Evolutionary conservation across 1,140 invertebrate species (phyloP), one percentile per base, ranked within the genome.

Genomic region (Calosoma granatense): DNA sequence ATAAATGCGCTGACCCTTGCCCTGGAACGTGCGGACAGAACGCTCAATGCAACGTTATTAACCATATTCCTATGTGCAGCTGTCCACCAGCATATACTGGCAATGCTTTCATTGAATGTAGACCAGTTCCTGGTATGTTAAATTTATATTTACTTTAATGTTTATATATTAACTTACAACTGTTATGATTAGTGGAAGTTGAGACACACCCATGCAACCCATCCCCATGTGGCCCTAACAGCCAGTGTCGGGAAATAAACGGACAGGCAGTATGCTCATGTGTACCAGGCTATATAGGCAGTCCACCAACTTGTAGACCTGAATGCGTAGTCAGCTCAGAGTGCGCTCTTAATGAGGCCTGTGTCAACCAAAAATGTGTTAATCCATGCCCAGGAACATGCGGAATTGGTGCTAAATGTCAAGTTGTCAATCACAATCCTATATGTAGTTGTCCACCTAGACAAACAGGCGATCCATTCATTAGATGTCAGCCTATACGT

Each of bases 51-150:
- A 79, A 84, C 65, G 85, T 89, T 0, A 78, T 82, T 15, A 88
- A 88, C 64, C 86, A 89, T 65, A 77, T 86, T 52, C 82, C 84
- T n/a, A 82, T 81, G 69, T 87, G 85, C 62, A 79, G 76, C 36
- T 86, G 84, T 72, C 76, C 78, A 15, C 63, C 74, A 36, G 82
- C 83, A 9, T 83, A 79, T 62, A 80, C 79, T 20, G 88, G 88
- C 4, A 87, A 90, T 78, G 86, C 88, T 11, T 88, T 87, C 67
- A 72, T 82, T 11, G 71, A 78, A 51, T 85, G 83, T 61, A 72
- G 78, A 62, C 72, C 68, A 30, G 63, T 74, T 36, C 56, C 63
- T 63, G 70, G 70, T 75, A 69, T 76, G 63, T 41, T 76, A 78
- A 22, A 63, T 56, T 58, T 20, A 20, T 43, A 30, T 22, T 22